Evolutionary conservation across 2,888 invertebrate genomes (phyloP).

Genomic region (Stenotaenia linearis): DNA sequence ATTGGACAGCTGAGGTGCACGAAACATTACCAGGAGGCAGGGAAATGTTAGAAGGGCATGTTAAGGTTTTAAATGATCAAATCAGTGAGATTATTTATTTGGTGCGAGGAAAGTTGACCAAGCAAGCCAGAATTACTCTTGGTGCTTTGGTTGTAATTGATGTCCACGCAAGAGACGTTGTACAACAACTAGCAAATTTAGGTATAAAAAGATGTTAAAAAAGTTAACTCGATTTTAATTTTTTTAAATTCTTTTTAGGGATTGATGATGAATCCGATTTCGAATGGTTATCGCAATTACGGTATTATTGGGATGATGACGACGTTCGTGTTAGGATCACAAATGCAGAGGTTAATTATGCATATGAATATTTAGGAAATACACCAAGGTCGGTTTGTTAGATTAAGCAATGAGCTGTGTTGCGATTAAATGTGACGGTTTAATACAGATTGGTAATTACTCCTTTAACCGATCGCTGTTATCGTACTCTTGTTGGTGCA

Average conservation of each 20-base stretch:
- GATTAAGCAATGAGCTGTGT: no score
- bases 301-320: constrained; percentile 67
- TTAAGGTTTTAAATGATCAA: constrained; percentile 55
- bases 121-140: constrained; percentile 81
- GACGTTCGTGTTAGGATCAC: constrained; percentile 72
- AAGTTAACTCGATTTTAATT: neutral
- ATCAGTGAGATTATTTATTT: constrained; percentile 67
- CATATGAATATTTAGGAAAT: constrained; percentile 91
- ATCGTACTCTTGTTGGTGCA: constrained; percentile 85
- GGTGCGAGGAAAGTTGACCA: constrained; percentile 74
- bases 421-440: no score
- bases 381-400: constrained; percentile 57
- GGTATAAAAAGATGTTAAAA: neutral
- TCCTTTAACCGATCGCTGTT: constrained; percentile 81
- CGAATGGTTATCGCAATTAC: constrained; percentile 80
- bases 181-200: constrained; percentile 48
- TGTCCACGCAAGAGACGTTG: constrained; percentile 85
- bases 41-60: constrained; percentile 56
- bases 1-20: constrained; percentile 75
- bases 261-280: constrained; percentile 61
- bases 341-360: constrained; percentile 79
- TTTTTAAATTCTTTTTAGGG: neutral
- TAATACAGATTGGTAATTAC: constrained; percentile 67
- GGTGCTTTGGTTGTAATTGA: constrained; percentile 86
- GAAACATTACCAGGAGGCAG: constrained; percentile 59